Evolutionary conservation across 2,113 vertebrate genomes (phyloP).

Genomic region (Phycodurus eques): DNA sequence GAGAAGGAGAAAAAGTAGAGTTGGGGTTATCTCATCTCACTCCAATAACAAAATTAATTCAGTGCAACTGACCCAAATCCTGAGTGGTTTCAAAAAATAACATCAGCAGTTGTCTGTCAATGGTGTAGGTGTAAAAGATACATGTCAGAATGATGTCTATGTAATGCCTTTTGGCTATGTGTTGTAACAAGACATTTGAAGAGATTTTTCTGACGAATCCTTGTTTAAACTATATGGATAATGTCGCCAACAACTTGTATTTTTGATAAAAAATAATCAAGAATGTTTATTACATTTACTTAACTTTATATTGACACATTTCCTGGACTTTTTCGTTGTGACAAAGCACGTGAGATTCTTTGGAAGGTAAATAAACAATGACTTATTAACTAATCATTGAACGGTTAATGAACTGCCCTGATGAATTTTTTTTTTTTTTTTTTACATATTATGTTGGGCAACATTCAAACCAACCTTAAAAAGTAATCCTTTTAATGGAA

Average conservation of each 20-base stretch:
- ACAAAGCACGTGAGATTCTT: too few species aligned
- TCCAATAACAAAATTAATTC: background rate
- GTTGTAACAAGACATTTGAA: background rate
- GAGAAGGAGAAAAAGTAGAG: background rate
- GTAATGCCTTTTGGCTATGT: background rate
- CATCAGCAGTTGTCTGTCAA: background rate
- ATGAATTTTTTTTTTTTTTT: too few species aligned
- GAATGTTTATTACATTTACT: background rate
- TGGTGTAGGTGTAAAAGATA: background rate
- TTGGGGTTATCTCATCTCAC: background rate
- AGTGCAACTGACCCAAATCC: background rate
- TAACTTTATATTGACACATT: too few species aligned
- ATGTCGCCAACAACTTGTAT: background rate
- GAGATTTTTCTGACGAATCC: background rate
- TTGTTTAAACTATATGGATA: background rate
- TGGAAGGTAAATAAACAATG: too few species aligned
- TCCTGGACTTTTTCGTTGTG: too few species aligned
- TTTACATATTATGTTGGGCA: too few species aligned
- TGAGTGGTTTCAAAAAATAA: background rate
- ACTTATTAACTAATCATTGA: too few species aligned
- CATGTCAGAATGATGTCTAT: background rate
- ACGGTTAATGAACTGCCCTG: too few species aligned
- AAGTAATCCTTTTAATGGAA: too few species aligned
- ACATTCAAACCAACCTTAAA: too few species aligned
- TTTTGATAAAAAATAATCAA: background rate